These are phyloP conservation scores for Tetragonula clypearis DNA, from an alignment of 1,140 invertebrate species.

Conservation along the genomic window DNA sequence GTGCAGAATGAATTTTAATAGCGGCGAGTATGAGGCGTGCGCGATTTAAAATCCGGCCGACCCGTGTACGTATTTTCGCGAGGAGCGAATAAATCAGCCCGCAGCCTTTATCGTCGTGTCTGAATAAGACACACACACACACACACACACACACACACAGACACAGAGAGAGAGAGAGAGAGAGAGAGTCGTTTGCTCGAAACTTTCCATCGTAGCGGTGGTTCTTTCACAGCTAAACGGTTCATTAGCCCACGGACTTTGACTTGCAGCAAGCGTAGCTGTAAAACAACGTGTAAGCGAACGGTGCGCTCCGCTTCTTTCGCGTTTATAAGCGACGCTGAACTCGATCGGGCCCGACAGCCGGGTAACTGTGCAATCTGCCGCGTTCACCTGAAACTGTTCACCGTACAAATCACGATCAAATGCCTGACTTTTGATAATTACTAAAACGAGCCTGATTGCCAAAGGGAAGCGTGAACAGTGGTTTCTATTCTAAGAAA, in stretches of 20 bases:
- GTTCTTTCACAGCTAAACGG: slow-evolving; percentile 13
- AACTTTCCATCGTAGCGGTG: slow-evolving; percentile 3
- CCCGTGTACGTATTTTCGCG: background rate
- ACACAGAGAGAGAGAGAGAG: too few species aligned
- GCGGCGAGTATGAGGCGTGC: background rate
- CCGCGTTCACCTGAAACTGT: background rate
- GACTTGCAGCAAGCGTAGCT: background rate
- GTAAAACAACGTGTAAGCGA: background rate
- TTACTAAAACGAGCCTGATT: background rate
- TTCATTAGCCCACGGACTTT: slow-evolving; percentile 4
- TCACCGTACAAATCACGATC: too few species aligned
- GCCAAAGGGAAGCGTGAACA: background rate
- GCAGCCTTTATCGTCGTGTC: background rate
- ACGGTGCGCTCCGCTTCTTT: background rate
- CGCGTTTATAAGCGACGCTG: background rate
- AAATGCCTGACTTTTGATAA: background rate
- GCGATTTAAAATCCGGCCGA: slow-evolving; percentile 18
- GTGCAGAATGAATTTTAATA: slow-evolving; percentile 38
- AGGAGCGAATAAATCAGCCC: background rate
- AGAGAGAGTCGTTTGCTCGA: background rate
- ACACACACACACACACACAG: too few species aligned
- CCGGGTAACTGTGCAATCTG: background rate
- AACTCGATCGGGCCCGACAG: background rate
- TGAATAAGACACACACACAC: too few species aligned
- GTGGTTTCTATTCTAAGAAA: too few species aligned